Evolutionary conservation across 35 echinoderm and acorn worm genomes (phyloP), one percentile per base, ranked within the genome.

Genomic region (Hemicentrotus pulcherrimus): DNA sequence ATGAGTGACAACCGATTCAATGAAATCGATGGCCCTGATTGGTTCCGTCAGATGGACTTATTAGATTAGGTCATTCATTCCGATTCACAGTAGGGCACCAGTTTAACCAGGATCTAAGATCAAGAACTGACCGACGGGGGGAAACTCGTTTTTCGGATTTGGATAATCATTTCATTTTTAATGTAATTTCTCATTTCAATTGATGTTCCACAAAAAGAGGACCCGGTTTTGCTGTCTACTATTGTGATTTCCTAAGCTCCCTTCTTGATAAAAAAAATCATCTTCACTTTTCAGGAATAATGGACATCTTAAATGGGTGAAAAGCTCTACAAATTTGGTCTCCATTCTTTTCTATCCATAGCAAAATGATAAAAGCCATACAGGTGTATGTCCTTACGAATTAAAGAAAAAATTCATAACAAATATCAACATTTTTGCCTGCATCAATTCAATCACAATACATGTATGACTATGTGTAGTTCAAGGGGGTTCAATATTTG

Each of bases 51-150:
- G 18, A 78, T 78, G 65, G 65, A 78, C 5, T n/a, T 78, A 78
- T 78, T 78, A 78, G 65, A 78, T 78, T 78, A 78, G 65, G 65
- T 78, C 65, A 78, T n/a, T 28, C 65, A 78, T 78, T 78, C 65
- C 65, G n/a, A 7, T 28, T 78, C 65, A 78, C 65, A 8, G 22
- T 22, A n/a, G 65, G 65, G 19, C 65, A 28, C 65, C 19, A 78
- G 22, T 28, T 22, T 8, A 78, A 78, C 65, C 65, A 78, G 1
- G 65, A 15, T 78, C 5, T 28, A 78, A 22, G 65, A 78, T 78
- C 65, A 78, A 78, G 65, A 78, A 78, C 65, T 78, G 65, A 78
- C 65, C 65, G 18, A 78, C 65, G n/a, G 24, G 24, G n/a, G n/a
- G 5, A 70, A 22, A 70, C 22, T 78, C 65, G 28, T 28, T 78